Percentiles rank a stretch among this genome's conserved stretches.
Conservation (phyloP, 2,797 vertebrate species). For the Spatula clypeata region DNA sequence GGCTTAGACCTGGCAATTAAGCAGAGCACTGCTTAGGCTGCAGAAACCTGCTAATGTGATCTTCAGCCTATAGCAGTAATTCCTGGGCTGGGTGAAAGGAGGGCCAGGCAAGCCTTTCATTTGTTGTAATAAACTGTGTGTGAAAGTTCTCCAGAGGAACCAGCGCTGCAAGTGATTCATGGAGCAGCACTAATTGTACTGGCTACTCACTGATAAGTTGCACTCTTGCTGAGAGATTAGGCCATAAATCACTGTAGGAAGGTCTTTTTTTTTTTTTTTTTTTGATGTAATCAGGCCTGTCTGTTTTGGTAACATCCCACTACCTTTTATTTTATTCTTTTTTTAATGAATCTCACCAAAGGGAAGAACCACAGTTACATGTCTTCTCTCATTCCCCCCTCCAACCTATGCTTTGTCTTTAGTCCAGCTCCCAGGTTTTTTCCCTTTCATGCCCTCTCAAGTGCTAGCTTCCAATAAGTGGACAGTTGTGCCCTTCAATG, state of each 20-base stretch:
- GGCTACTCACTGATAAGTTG: constrained; percentile 1
- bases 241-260: constrained; percentile 37
- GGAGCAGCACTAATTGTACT: constrained; percentile 27
- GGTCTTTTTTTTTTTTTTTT: constrained; percentile 8
- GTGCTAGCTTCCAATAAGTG: background rate
- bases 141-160: background rate
- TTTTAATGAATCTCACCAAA: background rate
- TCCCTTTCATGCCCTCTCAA: background rate
- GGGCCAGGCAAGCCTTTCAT: background rate
- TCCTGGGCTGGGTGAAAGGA: background rate
- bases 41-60: background rate
- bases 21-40: background rate
- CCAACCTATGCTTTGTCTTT: background rate
- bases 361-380: background rate
- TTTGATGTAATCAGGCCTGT: background rate
- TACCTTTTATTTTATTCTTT: background rate
- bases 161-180: background rate
- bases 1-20: background rate
- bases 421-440: background rate
- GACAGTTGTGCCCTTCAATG: background rate
- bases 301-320: background rate
- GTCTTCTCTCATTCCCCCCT: background rate
- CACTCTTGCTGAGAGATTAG: constrained; percentile 11
- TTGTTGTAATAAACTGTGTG: background rate
- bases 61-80: background rate